Evolutionary conservation across 2,888 invertebrate genomes (phyloP), one percentile per base, ranked within the genome.

Genomic region (Loripinus fragilis): DNA sequence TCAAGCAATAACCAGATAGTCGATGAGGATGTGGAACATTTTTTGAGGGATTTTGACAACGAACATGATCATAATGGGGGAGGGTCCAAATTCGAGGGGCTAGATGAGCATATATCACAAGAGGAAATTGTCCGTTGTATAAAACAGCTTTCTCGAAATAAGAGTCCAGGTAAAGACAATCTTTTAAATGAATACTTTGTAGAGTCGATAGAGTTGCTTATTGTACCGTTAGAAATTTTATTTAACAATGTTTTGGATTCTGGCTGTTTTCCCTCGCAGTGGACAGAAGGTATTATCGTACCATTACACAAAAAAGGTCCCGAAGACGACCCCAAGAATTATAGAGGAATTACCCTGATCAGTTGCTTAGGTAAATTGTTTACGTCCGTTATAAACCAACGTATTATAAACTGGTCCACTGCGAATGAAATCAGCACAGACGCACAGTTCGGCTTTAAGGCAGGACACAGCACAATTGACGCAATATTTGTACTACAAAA

Each of bases 401-500:
- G 70, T 33, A n/a, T 70, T 20, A 70, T 35, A 10, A 8, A 70
- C 15, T 70, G 52, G 70, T 52, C 70, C 35, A 38, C 28, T 15
- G 30, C 3, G 12, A 50, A 70, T 38, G 70, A 70, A 30, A 50
- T 33, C 15, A 30, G 50, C 25, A 52, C 70, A 35, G 52, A 70
- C 25, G 35, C 52, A 1, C 70, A 70, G 20, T 70, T 33, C 25
- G 70, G 70, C 23, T 70, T 70, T 35, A 50, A 35, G 38, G 28
- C 52, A 2, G 35, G 25, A 2, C 30, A 52, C 28, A 38, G 70
- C n/a, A 70, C 70, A 10, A n/a, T 35, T 1, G 70, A 70, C 38
- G 70, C 38, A 7, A 70, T 52, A 70, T 70, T 70, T 35, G 52
- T 70, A 8, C 35, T 70, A 35, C 70, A 52, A 35, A n/a, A 50